Conservation (phyloP, 2,113 vertebrate species). For the Psilopsiagon aymara region DNA sequence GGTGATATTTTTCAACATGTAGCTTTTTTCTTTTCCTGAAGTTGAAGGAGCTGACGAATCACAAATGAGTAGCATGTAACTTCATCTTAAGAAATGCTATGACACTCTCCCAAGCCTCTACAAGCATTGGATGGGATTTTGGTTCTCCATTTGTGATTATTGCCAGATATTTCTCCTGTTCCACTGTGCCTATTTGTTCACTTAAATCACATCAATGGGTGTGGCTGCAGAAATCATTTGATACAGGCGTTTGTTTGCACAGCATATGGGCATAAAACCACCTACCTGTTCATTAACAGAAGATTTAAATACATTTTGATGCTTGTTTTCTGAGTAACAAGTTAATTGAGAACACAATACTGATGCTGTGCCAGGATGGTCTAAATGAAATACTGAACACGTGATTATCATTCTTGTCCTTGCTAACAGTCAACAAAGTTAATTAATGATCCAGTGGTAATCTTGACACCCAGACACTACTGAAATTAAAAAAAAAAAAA, state of each 20-base stretch:
- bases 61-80: not conserved
- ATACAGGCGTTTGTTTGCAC: not conserved
- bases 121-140: not conserved
- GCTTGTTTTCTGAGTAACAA: not conserved
- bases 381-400: not conserved
- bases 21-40: fast-evolving
- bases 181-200: fast-evolving
- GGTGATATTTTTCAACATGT: not conserved
- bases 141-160: not conserved
- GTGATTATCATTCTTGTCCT: not conserved
- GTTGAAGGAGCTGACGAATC: not conserved
- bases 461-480: not conserved
- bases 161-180: not conserved
- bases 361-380: not conserved
- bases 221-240: not conserved
- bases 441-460: not conserved
- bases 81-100: not conserved
- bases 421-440: not conserved
- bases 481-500: not conserved
- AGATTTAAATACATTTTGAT: not conserved
- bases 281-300: not conserved
- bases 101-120: not conserved
- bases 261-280: not conserved
- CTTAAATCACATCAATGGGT: not conserved
- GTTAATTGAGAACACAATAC: not conserved